These are phyloP conservation scores for Platysteira castanea DNA, from an alignment of 2,113 vertebrate species.

Conservation along the genomic window DNA sequence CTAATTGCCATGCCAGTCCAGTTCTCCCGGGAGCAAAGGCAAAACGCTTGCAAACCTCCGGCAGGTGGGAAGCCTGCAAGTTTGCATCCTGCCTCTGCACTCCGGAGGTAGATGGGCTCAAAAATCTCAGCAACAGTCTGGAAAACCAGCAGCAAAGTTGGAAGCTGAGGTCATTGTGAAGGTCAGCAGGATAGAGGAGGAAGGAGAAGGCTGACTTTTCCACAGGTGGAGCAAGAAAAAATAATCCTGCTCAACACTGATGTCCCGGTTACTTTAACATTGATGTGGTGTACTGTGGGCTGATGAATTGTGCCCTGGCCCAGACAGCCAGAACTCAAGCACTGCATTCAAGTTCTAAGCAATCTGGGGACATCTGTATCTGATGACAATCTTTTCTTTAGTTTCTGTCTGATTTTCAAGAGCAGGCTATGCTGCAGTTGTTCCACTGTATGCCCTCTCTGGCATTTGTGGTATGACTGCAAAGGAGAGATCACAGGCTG, in stretches of 20 bases:
- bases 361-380: not conserved
- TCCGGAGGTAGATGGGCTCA: not conserved
- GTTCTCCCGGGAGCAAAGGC: not conserved
- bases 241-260: not conserved
- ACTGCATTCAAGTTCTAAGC: not conserved
- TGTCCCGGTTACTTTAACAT: not conserved
- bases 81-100: not conserved
- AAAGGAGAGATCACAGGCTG: not conserved
- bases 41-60: not conserved
- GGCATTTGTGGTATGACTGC: not conserved
- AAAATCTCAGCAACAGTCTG: not conserved
- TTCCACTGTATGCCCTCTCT: not conserved
- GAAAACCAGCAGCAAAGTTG: not conserved
- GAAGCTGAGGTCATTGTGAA: not conserved
- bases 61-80: not conserved
- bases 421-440: not conserved
- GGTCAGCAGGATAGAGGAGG: not conserved
- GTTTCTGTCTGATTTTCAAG: not conserved
- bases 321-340: not conserved
- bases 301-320: not conserved
- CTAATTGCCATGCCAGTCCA: conserved; percentile 35
- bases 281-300: not conserved
- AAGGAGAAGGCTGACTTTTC: not conserved
- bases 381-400: not conserved
- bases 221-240: not conserved